Evolutionary conservation across 2,113 vertebrate species (phyloP).

Genomic region (Cavia porcellus): DNA sequence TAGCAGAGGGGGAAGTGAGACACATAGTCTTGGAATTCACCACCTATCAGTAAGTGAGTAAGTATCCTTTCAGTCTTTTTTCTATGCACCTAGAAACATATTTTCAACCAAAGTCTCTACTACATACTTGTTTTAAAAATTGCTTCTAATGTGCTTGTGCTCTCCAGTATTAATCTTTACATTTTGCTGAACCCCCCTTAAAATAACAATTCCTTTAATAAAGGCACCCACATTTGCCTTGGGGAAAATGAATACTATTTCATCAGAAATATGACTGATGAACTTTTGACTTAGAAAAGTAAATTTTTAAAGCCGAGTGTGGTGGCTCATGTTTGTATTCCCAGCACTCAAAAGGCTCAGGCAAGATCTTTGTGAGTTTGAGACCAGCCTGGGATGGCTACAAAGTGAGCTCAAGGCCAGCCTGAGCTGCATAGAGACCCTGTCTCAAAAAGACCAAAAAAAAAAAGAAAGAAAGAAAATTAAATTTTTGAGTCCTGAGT

Average conservation of each 20-base stretch:
- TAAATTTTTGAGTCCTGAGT: not conserved
- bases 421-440: no score
- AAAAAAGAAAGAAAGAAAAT: not conserved
- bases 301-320: no score
- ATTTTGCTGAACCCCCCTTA: constrained; percentile 23
- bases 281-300: not conserved
- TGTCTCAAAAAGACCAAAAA: no score
- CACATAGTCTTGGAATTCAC: constrained; percentile 13
- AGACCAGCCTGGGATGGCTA: no score
- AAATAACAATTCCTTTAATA: constrained; percentile 55
- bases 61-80: constrained; percentile 27
- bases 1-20: not conserved
- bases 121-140: not conserved
- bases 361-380: no score
- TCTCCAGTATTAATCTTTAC: constrained; percentile 24
- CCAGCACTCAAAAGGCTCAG: no score
- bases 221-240: constrained; percentile 3
- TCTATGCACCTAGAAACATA: not conserved
- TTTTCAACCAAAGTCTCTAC: not conserved
- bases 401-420: no score
- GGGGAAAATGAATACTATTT: not conserved
- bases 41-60: not conserved
- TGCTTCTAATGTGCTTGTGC: not conserved
- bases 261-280: constrained; percentile 35
- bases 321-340: no score